Evolutionary conservation across 1,140 invertebrate species (phyloP).

Genomic region (silkworm (Bombyx mori)): ASM3026992v2 NC_085127.1:1473501-1474000

Average conservation of each 20-base stretch:
- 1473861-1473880: slow-evolving; percentile 8
- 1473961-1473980: slow-evolving; percentile 7
- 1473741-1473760: no score
- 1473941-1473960: slow-evolving; percentile 18
- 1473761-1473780: no score
- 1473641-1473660: slow-evolving; percentile 16
- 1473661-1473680: slow-evolving; percentile 1
- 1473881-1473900: slow-evolving; percentile 13
- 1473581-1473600: slow-evolving; percentile 37
- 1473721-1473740: no score
- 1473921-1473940: slow-evolving; percentile 6
- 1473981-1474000: slow-evolving; percentile 2
- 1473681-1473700: no score
- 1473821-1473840: no score
- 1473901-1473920: slow-evolving; percentile 13
- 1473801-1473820: not conserved
- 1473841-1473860: not conserved
- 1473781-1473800: no score
- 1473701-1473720: no score
- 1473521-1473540: slow-evolving; percentile 7
- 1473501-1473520: slow-evolving; percentile 27
- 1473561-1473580: slow-evolving; percentile 37
- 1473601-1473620: slow-evolving; percentile 34
- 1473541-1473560: slow-evolving; percentile 13
- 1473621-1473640: slow-evolving; percentile 10